A percentile compares a stretch with the other conserved stretches of the same genome.
phyloP scores from a whole-genome alignment of 1,140 invertebrate genomes.

The Drosophila chauvacae region DNA sequence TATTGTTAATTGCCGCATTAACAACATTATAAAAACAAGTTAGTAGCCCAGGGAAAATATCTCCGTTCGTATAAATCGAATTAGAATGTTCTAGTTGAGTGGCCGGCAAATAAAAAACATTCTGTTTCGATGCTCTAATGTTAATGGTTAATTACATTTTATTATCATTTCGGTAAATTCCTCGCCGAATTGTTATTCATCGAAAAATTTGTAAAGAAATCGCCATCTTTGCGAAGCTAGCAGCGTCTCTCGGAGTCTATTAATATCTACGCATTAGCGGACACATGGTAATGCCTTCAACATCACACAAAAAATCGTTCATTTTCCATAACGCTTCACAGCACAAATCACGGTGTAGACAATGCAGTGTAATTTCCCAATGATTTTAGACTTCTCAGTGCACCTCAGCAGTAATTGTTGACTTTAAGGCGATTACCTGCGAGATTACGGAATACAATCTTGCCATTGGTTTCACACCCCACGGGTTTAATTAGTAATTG shows the following conservation, averaged over 20 bases:
- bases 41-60: conserved; percentile 5
- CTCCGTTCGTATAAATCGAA: conserved; percentile 9
- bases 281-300: conserved; percentile 12
- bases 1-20: conserved; percentile 51
- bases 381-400: conserved; percentile 6
- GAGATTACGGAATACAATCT: conserved; percentile 30
- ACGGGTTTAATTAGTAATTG: conserved; percentile 31
- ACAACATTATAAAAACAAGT: conserved; percentile 49
- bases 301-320: conserved; percentile 18
- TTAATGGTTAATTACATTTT: conserved; percentile 9
- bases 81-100: conserved; percentile 21
- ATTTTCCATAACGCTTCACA: conserved; percentile 7
- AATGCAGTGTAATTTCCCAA: neutral
- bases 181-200: neutral
- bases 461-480: conserved; percentile 33
- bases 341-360: neutral
- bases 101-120: neutral
- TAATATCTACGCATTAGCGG: conserved; percentile 26
- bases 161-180: conserved; percentile 9
- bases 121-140: neutral
- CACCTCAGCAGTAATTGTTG: neutral
- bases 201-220: neutral
- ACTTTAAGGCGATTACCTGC: conserved; percentile 17
- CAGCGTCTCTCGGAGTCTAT: conserved; percentile 3
- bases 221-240: neutral